Base-by-base conservation (phyloP, 2,113 vertebrate genomes). In the Pithys albifrons region DNA sequence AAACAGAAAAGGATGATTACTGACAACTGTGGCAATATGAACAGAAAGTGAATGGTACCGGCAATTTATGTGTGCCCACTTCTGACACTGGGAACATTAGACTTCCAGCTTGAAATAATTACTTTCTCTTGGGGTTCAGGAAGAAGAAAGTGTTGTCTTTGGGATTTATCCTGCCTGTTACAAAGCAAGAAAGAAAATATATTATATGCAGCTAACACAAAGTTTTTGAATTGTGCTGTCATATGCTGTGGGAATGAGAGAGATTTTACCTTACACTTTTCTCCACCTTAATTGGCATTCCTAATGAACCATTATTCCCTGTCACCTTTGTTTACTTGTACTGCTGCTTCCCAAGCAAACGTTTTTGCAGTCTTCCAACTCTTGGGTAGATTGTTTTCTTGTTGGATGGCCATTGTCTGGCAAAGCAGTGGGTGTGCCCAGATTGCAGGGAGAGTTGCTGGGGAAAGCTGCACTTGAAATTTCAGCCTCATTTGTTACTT, bases 251-350 rank as follows among this genome's bases (percentile, higher is more conserved):
- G 64, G 88, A 89, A 76, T 41, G 43, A 64, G 48, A 95, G 96
- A 95, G 85, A 81, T 88, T 96, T 91, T 96, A 97, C 97, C 81
- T 92, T 96, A 75, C 88, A 45, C 75, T 94, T 96, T 88, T 75
- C 71, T 96, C 95, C 94, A 80, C 65, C 87, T 96, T 97, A 96
- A 69, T 10, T 94, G 61, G 79, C 94, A 97, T 97, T 96, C 92
- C 91, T 91, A 96, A 96, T 93, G 92, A 97, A 83, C 92, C 70
- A 89, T 93, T 93, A 90, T 94, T 97, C 81, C 94, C 94, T 97
- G 97, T 98, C 98, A 98, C 97, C 97, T 98, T 49, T 98, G 98
- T 94, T 97, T 98, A 96, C 97, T 98, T 70, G 83, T 71, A 61
- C 59, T 96, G 95, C 55, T 96, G 85, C 96, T 93, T 97, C 97